Evolutionary conservation across 2,113 vertebrate genomes (phyloP), one percentile per base, ranked within the genome.

Genomic region (Lasiurus borealis): DNA sequence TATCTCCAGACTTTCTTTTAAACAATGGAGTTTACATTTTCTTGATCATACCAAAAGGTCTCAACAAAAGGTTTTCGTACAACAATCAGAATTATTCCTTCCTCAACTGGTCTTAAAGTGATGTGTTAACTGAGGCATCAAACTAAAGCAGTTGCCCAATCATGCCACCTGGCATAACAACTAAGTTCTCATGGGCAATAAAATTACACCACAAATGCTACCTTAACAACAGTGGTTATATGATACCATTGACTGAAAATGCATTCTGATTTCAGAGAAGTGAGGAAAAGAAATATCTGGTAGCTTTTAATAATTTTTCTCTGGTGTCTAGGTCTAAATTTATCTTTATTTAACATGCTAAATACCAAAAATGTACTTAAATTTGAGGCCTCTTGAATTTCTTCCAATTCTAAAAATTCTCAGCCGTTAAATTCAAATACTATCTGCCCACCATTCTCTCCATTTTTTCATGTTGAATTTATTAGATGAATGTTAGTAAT

Each of bases 261-360:
- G 31, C 14, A 86, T 72, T 78, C 46, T 81, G 14, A 85, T 72
- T 95, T 78, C 90, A 89, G 72, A 89, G 21, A 86, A 31, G 25
- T 72, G 36, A 73, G 23, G 16, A 1, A 52, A 78, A 85, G 7
- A 89, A 78, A 57, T 10, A 73, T 6, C 54, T 27, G 16, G 54
- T 40, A 85, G 23, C 13, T 85, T 93, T 92, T 62, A 83, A 77
- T 72, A 71, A 83, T 91, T 62, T 85, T 81, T 48, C 40, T 75
- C 23, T 85, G 31, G 27, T 59, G n/a, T 25, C 57, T 75, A 57
- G 48, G n/a, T 80, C 15, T 50, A 40, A 75, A 81, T 34, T 76
- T 81, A 85, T 25, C 34, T 72, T 90, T 84, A 75, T 84, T 76
- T 93, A 90, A 81, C 21, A 25, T 81, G 12, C 36, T 95, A 69